Evolutionary conservation across 2,888 invertebrate species (phyloP).

Genomic region (Synergus itoensis): DNA sequence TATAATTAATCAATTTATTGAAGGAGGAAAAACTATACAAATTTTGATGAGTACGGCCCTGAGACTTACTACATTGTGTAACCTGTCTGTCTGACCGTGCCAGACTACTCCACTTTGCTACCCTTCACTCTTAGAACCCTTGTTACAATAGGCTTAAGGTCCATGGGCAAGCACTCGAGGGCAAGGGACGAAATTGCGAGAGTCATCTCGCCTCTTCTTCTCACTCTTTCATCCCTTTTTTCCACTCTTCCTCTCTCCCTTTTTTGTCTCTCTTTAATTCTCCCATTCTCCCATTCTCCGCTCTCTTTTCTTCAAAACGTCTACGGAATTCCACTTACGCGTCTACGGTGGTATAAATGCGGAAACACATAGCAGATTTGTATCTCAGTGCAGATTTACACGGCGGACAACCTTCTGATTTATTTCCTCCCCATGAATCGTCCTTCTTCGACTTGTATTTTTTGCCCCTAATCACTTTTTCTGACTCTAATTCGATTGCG

Average conservation of each 20-base stretch:
- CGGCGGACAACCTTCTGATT: slow-evolving; percentile 48
- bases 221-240: not conserved
- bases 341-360: slow-evolving; percentile 39
- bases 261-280: slow-evolving; percentile 25
- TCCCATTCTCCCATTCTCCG: slow-evolving; percentile 7
- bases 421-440: slow-evolving; percentile 44
- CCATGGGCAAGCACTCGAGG: slow-evolving; percentile 33
- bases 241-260: not conserved
- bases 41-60: not conserved
- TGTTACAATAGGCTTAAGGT: slow-evolving; percentile 40
- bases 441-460: slow-evolving; percentile 9
- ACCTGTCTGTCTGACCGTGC: slow-evolving; percentile 56
- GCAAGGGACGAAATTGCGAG: slow-evolving; percentile 33
- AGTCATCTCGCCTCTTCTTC: slow-evolving; percentile 23
- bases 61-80: slow-evolving; percentile 21
- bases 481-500: slow-evolving; percentile 18
- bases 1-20: too few relatives aligned
- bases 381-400: slow-evolving; percentile 55
- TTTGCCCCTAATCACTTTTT: slow-evolving; percentile 35
- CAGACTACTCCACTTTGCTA: slow-evolving; percentile 57
- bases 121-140: slow-evolving; percentile 46
- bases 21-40: not conserved
- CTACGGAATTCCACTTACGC: slow-evolving; percentile 35
- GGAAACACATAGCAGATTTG: slow-evolving; percentile 49
- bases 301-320: slow-evolving; percentile 15